Evolutionary conservation across 2,113 vertebrate genomes (phyloP).

Genomic region (Numida meleagris): DNA sequence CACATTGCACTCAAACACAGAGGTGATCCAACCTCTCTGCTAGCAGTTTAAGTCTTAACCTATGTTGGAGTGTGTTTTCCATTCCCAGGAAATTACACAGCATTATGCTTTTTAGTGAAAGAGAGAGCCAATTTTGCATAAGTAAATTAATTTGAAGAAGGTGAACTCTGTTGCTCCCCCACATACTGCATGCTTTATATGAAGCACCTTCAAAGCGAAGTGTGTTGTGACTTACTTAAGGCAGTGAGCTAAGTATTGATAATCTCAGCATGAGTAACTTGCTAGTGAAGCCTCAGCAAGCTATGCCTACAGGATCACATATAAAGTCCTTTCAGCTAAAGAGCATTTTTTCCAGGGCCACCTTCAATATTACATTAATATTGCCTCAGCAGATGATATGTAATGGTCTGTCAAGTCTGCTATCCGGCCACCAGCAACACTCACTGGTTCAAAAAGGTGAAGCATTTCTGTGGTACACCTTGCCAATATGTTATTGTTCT

Average conservation of each 20-base stretch:
- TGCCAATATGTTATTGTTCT: background rate
- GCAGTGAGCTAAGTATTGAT: accelerated
- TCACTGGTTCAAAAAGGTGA: background rate
- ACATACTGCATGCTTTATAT: background rate
- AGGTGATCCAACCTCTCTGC: background rate
- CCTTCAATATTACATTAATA: background rate
- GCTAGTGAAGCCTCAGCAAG: background rate
- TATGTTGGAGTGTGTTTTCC: background rate
- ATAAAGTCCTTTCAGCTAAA: background rate
- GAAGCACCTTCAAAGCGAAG: background rate
- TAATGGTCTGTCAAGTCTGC: background rate
- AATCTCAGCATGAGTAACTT: background rate
- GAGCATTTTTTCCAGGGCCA: background rate
- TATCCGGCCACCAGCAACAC: background rate
- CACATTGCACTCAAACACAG: background rate
- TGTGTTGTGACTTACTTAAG: background rate
- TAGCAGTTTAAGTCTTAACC: background rate
- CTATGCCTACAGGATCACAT: accelerated
- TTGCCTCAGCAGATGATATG: background rate
- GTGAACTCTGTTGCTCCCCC: background rate
- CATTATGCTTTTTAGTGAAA: background rate
- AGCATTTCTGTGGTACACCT: background rate
- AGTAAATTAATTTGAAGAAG: background rate
- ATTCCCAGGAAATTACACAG: background rate
- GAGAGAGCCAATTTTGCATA: no score